Evolutionary conservation across 2,797 vertebrate genomes (phyloP), one percentile per base, ranked within the genome.

Genomic region (Nyctalus aviator): DNA sequence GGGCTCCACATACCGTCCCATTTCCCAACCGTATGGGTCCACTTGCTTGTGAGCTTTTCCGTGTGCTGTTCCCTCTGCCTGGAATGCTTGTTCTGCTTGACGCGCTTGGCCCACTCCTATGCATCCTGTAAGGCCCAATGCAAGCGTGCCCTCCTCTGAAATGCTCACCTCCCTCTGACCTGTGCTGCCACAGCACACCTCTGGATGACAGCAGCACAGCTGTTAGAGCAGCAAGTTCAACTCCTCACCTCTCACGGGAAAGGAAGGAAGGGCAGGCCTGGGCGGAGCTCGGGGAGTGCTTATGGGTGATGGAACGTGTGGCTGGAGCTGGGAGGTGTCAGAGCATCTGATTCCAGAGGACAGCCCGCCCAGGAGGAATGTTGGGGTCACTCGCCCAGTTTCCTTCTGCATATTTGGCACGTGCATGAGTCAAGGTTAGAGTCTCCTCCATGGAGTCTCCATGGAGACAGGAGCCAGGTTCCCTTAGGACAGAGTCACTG

Each of bases 341-440:
- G 76, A 66, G 37, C 46, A 21, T 20, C 71, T 20, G 55, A 46
- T n/a, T 4, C 8, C 50, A 9, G 9, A 0, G 6, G 21, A n/a
- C 20, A 50, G 0, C 10, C 12, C 2, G 57, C 15, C 82, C 4
- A 2, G 4, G 15, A 41, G 75, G 76, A 57, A 8, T 8, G 3
- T n/a, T 0, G 0, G 25, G 1, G 1, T 27, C 37, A 14, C 57
- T 14, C n/a, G 10, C 27, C 17, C 20, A 14, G 1, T 35, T 13
- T 55, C 64, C 32, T 35, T 50, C 46, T 11, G 23, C 12, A 14
- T 50, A 14, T 50, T 57, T 6, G 53, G 30, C n/a, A 59, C 41
- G 4, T 1, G 8, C 12, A 0, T 12, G 27, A 76, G 50, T 32
- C n/a, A 62, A 76, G 50, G 15, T 23, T 50, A 4, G 69, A 35